Percentiles rank a stretch among this genome's conserved stretches.
Evolutionary conservation across 35 echinoderm and acorn worm genomes (phyloP).

Genomic region (Lytechinus pictus): DNA sequence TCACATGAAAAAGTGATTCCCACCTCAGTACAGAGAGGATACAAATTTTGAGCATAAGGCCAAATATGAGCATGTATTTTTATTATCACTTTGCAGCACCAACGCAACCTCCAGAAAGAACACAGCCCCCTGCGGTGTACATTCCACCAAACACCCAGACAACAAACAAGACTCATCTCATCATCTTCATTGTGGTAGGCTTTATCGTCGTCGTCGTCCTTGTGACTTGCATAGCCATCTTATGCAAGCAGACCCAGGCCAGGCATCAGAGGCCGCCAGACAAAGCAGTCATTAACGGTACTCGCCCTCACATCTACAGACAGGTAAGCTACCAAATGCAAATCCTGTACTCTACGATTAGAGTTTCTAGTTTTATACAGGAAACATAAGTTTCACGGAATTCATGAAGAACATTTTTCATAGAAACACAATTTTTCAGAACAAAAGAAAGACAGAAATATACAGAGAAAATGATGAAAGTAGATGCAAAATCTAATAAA

Average conservation of each 20-base stretch:
- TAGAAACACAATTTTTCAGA: too few relatives aligned
- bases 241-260: slow-evolving; percentile 56
- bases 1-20: too few relatives aligned
- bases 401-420: too few relatives aligned
- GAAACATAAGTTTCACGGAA: too few relatives aligned
- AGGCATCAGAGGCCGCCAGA: slow-evolving; percentile 28
- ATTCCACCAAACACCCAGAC: neutral
- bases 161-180: neutral
- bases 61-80: too few relatives aligned
- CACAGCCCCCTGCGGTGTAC: neutral
- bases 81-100: neutral
- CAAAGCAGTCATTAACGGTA: slow-evolving; percentile 65
- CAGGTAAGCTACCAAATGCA: slow-evolving; percentile 34
- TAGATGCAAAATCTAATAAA: too few relatives aligned
- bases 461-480: too few relatives aligned
- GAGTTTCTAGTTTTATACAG: too few relatives aligned
- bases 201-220: slow-evolving; percentile 27
- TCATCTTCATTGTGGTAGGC: neutral
- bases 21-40: too few relatives aligned
- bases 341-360: too few relatives aligned
- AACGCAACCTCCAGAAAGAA: neutral
- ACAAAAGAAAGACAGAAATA: too few relatives aligned
- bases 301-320: slow-evolving; percentile 52
- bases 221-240: slow-evolving; percentile 33
- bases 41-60: too few relatives aligned